Percentiles rank a stretch among this genome's conserved stretches.
These are phyloP conservation scores for Glaucidium brasilianum DNA, from an alignment of 2,113 vertebrate species.

Conservation along the genomic window DNA sequence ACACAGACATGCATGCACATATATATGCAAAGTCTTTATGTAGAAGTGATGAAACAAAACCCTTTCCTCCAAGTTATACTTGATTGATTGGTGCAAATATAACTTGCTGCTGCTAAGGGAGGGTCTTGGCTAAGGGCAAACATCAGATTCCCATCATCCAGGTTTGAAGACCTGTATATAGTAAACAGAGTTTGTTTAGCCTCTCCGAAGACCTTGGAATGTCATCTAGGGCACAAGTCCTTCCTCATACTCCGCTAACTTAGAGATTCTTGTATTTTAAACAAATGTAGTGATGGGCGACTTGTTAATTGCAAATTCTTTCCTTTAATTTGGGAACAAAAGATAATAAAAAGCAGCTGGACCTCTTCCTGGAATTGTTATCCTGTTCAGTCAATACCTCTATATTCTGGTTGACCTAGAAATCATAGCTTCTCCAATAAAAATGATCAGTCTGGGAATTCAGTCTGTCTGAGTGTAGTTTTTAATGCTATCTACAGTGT, in stretches of 20 bases:
- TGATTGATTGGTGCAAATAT: conserved; percentile 9
- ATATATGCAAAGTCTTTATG: conserved; percentile 39
- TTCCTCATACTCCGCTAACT: not conserved
- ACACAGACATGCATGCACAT: conserved; percentile 20
- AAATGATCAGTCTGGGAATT: not conserved
- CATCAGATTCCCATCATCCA: conserved; percentile 2
- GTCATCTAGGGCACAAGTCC: not conserved
- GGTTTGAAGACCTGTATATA: conserved; percentile 18
- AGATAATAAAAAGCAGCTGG: not conserved
- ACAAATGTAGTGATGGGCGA: not conserved
- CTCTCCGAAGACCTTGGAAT: conserved; percentile 15
- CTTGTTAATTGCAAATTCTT: not conserved
- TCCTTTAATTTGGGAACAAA: not conserved
- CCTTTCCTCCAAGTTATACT: conserved; percentile 21
- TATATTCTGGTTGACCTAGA: not conserved
- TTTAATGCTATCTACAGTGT: not conserved
- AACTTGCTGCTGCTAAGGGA: conserved; percentile 40
- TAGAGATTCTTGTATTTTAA: not conserved
- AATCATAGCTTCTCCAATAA: conserved; percentile 22
- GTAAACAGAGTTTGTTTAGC: not conserved
- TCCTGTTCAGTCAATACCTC: not conserved
- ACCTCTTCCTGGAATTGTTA: conserved; percentile 7
- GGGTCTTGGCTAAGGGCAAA: not conserved
- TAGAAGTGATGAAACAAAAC: conserved; percentile 56
- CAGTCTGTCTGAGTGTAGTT: not conserved